Conservation (phyloP, 1,140 invertebrate species). For the Harpegnathos saltator region DNA sequence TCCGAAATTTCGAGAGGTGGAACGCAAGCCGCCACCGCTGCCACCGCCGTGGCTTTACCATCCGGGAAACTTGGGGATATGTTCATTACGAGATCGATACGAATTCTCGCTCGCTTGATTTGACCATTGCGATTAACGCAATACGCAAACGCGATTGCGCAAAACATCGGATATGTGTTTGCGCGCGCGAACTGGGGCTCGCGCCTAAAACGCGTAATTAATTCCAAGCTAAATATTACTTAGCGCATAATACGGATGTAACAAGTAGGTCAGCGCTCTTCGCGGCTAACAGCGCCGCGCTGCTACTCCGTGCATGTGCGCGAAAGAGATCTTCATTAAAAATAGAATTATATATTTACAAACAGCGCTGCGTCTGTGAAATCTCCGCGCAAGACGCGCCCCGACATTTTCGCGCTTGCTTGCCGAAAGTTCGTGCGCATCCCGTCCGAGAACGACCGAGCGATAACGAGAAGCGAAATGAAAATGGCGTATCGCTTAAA, state of each 20-base stretch:
- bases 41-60: conserved; percentile 14
- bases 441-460: conserved; percentile 10
- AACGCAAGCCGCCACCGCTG: background rate
- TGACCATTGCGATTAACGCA: conserved; percentile 31
- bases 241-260: background rate
- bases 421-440: background rate
- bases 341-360: no score
- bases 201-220: conserved; percentile 15
- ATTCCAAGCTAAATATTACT: conserved; percentile 2
- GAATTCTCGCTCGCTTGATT: conserved; percentile 25
- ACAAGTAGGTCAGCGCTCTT: background rate
- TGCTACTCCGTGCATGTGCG: no score
- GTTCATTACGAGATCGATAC: conserved; percentile 39
- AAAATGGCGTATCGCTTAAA: conserved; percentile 21
- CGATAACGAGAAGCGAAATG: background rate
- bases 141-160: no score
- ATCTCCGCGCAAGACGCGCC: no score
- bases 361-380: no score
- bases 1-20: conserved; percentile 23
- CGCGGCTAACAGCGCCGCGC: no score
- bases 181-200: background rate
- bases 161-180: conserved; percentile 11
- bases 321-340: no score
- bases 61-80: conserved; percentile 29
- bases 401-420: background rate